Evolutionary conservation across 2,797 vertebrate species (phyloP), one percentile per base, ranked within the genome.

Genomic region (Dendrocincla fuliginosa): DNA sequence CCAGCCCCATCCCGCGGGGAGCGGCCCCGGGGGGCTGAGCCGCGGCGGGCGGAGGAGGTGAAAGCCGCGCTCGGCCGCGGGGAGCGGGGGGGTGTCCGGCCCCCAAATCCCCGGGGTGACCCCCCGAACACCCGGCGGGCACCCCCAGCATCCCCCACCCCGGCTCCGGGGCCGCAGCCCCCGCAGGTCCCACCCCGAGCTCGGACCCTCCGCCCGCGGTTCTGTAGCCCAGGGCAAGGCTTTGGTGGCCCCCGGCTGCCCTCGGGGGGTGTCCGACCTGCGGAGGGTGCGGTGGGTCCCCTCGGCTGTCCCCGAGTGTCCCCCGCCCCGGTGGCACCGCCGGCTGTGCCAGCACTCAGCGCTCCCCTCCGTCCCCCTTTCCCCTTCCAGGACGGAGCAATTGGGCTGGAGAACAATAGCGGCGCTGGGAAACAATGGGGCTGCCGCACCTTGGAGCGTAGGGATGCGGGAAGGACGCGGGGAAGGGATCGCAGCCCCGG

Each of bases 371-470:
- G 28, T 57, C 32, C 20, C 23, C 27, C 23, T 24, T 6, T 61
- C 30, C 67, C 83, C 63, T 23, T 0, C 27, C 90, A 91, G 95
- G 92, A 73, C 28, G 50, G 80, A 95, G 73, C 74, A 2, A 1
- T 15, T 5, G 86, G 80, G 73, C 39, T 2, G 83, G 32, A 3
- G 84, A 92, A 96, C 95, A 96, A 96, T 94, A 94, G 95, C 63
- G 13, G 63, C 22, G 32, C 91, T 33, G 88, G 76, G 79, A 84
- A 87, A 96, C 95, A 96, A 96, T 95, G 92, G 90, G 65, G 67
- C 71, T 4, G 85, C 94, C 6, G 68, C 88, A 53, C 42, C 76
- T 73, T 18, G 11, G 27, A 8, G 68, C 83, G 2, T 94, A 94
- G 89, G 32, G 89, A 63, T 57, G 11, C 70, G 41, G 25, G 63